phyloP scores from a whole-genome alignment of 2,113 vertebrate genomes.

The Glaucomys volans region DNA sequence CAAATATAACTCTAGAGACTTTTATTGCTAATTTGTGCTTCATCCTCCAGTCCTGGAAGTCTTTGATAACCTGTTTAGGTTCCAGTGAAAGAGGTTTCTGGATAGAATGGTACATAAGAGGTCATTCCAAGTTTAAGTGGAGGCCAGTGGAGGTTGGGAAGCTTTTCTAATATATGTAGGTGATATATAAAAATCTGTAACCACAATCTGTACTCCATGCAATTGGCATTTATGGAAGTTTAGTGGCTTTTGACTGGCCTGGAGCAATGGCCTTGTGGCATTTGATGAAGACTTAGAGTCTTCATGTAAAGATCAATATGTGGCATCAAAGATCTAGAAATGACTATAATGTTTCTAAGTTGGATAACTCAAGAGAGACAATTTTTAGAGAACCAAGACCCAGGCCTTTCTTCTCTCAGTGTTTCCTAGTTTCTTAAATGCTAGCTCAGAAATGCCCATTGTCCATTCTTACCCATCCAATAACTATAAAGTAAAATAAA shows the following conservation, averaged over 20 bases:
- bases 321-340: slow-evolving; percentile 28
- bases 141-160: background rate
- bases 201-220: background rate
- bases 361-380: background rate
- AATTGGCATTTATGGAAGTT: background rate
- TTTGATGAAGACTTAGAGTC: too few species aligned
- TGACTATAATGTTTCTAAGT: background rate
- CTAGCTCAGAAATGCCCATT: background rate
- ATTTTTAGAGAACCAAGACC: slow-evolving; percentile 8
- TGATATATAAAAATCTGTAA: background rate
- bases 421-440: background rate
- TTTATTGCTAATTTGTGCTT: slow-evolving; percentile 54
- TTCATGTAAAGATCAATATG: background rate
- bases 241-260: background rate
- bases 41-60: background rate
- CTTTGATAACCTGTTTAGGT: background rate
- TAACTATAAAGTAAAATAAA: background rate
- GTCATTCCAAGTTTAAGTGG: slow-evolving; percentile 58
- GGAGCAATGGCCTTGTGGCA: background rate
- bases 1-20: background rate
- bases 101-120: slow-evolving; percentile 10
- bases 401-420: background rate
- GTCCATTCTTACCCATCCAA: background rate
- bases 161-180: background rate
- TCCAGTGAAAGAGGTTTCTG: background rate